These are phyloP conservation scores for Plecturocebus donacophilus DNA, from an alignment of 2,113 vertebrate genomes.

Conservation along the genomic window DNA sequence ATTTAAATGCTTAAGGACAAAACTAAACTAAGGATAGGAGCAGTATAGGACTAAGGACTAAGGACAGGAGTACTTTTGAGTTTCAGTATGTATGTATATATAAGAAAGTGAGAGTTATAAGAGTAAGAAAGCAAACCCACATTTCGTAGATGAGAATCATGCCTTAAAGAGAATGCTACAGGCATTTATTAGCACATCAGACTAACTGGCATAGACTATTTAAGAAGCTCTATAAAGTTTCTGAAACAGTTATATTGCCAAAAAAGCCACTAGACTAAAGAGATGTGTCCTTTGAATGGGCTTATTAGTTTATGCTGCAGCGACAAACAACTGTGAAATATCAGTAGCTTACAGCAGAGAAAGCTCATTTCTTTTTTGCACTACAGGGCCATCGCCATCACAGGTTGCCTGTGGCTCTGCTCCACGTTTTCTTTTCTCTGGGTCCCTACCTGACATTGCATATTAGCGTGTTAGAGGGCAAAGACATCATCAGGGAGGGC, in stretches of 20 bases:
- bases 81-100: too few species aligned
- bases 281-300: neutral
- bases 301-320: neutral
- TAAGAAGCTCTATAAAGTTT: neutral
- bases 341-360: neutral
- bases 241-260: neutral
- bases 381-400: too few species aligned
- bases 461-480: neutral
- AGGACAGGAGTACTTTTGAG: too few species aligned
- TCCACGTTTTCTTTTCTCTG: neutral
- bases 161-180: neutral
- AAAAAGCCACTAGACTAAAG: neutral
- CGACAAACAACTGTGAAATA: neutral
- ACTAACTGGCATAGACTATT: neutral
- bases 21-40: neutral
- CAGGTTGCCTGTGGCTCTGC: neutral
- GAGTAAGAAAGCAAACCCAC: neutral
- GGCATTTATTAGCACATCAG: neutral
- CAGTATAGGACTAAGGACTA: too few species aligned
- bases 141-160: neutral
- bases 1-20: conserved; percentile 40
- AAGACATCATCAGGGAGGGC: neutral
- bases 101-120: neutral
- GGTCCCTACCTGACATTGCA: neutral
- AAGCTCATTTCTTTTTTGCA: neutral